phyloP scores from a whole-genome alignment of 2,888 invertebrate species.

The Sesia apiformis region DNA sequence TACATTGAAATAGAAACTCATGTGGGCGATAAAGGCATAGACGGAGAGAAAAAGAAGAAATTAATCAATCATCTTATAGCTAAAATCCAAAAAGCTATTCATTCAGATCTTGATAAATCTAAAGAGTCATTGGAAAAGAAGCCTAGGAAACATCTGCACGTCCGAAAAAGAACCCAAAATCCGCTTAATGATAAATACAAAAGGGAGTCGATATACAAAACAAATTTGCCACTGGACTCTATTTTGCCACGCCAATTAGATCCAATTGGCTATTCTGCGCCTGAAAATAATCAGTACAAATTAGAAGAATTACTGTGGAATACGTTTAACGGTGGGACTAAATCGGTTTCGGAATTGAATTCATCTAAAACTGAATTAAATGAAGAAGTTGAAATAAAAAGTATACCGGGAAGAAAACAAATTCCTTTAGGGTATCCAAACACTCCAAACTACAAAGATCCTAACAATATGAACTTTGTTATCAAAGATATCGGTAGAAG shows the following conservation, averaged over 20 bases:
- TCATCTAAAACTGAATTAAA: constrained; percentile 50
- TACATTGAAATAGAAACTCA: constrained; percentile 65
- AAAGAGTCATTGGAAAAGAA: constrained; percentile 19
- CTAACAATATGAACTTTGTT: constrained; percentile 40
- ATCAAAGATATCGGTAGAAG: constrained; percentile 52
- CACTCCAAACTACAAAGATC: constrained; percentile 10
- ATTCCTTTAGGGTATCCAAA: constrained; percentile 24
- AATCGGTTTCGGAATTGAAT: constrained; percentile 24
- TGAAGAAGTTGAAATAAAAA: constrained; percentile 32
- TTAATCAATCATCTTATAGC: constrained; percentile 42
- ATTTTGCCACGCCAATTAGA: constrained; percentile 32
- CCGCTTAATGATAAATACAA: constrained; percentile 27
- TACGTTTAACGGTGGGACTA: constrained; percentile 30
- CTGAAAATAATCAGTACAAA: constrained; percentile 6
- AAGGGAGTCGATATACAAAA: constrained; percentile 14
- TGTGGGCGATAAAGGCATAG: constrained; percentile 48
- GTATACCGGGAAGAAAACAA: constrained; percentile 47
- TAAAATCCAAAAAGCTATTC: constrained; percentile 55
- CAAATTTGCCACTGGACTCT: constrained; percentile 14
- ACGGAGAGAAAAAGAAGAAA: constrained; percentile 52
- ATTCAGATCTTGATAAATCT: constrained; percentile 21
- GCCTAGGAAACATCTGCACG: constrained; percentile 23
- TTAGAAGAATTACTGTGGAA: constrained; percentile 17
- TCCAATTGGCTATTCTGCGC: constrained; percentile 34
- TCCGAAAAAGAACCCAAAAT: constrained; percentile 45